Evolutionary conservation across 1,140 invertebrate species (phyloP).

Genomic region (Chlorops oryzae): DNA sequence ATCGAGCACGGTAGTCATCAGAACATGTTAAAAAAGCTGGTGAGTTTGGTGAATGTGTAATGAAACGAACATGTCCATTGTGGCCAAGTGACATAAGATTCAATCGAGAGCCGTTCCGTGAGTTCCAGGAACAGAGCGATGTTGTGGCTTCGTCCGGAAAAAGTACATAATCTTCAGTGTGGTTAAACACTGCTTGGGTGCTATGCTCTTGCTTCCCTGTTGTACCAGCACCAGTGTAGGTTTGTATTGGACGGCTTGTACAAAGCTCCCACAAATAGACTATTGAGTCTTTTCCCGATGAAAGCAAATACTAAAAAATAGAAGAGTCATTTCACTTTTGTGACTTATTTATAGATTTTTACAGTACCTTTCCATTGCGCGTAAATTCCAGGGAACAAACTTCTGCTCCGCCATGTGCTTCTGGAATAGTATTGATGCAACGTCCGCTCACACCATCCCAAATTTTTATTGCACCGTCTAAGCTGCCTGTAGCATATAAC

Average conservation of each 20-base stretch:
- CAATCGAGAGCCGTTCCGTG: slow-evolving; percentile 88
- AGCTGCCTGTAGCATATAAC: slow-evolving; percentile 83
- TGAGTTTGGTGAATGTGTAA: slow-evolving; percentile 89
- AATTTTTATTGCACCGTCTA: slow-evolving; percentile 90
- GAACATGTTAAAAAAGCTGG: slow-evolving; percentile 96
- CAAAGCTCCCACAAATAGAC: slow-evolving; percentile 98
- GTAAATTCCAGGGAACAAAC: slow-evolving; percentile 93
- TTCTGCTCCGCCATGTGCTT: slow-evolving; percentile 90
- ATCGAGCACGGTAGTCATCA: slow-evolving; percentile 93
- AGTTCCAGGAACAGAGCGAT: slow-evolving; percentile 98
- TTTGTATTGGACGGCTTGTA: slow-evolving; percentile 91
- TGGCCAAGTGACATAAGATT: slow-evolving; percentile 90
- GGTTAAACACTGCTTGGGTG: slow-evolving; percentile 94
- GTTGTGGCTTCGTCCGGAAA: slow-evolving; percentile 98
- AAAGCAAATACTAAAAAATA: slow-evolving; percentile 78
- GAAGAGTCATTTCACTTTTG: slow-evolving; percentile 1
- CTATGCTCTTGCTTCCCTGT: slow-evolving; percentile 91
- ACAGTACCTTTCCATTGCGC: slow-evolving; percentile 86
- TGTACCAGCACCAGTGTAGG: slow-evolving; percentile 89
- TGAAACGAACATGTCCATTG: slow-evolving; percentile 82
- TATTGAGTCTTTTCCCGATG: slow-evolving; percentile 91
- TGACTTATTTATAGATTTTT: background rate
- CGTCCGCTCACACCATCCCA: slow-evolving; percentile 95
- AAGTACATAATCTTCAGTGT: slow-evolving; percentile 97
- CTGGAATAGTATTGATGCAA: slow-evolving; percentile 88